A percentile compares a stretch with the other conserved stretches of the same genome.
Conservation (phyloP, 2,797 vertebrate species). For the Haliaeetus albicilla region DNA sequence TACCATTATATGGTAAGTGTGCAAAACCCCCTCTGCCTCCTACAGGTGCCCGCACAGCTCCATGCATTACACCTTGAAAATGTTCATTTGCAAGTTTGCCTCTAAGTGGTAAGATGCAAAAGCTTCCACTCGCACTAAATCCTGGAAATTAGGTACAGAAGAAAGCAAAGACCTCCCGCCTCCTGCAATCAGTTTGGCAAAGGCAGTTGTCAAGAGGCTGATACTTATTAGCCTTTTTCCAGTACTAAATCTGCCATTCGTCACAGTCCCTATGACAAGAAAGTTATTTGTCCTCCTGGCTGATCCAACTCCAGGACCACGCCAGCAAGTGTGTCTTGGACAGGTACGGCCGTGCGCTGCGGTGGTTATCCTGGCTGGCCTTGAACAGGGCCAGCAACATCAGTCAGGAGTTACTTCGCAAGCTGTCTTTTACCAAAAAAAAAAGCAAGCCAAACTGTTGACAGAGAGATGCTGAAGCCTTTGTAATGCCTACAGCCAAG, state of each 20-base stretch:
- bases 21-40: not conserved
- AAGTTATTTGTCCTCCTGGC: not conserved
- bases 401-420: not conserved
- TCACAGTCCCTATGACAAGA: not conserved
- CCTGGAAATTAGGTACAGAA: not conserved
- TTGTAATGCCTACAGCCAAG: not conserved
- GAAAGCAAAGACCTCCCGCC: not conserved
- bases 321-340: not conserved
- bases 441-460: not conserved
- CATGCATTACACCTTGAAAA: not conserved
- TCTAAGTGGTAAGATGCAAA: not conserved
- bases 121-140: not conserved
- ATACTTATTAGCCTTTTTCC: not conserved
- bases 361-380: not conserved
- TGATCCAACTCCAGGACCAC: not conserved
- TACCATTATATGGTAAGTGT: not conserved
- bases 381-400: not conserved
- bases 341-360: fast-evolving
- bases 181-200: not conserved
- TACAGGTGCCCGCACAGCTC: not conserved
- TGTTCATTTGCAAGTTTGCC: not conserved
- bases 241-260: not conserved
- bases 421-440: not conserved
- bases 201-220: not conserved
- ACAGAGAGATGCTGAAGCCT: not conserved